Evolutionary conservation across 2,113 vertebrate genomes (phyloP).

Genomic region (Potamarius usumacintae): DNA sequence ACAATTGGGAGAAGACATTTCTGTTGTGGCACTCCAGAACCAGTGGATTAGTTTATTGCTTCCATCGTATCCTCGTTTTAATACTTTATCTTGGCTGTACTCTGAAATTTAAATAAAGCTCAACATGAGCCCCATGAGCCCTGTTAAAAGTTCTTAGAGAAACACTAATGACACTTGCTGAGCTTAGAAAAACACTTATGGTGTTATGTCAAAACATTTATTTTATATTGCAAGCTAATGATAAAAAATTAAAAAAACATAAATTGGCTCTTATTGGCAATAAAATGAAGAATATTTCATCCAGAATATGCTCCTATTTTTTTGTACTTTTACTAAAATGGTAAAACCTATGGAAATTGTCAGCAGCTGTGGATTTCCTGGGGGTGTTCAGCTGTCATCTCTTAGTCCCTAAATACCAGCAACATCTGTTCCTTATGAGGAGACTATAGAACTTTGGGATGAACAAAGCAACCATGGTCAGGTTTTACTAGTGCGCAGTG

Average conservation of each 20-base stretch:
- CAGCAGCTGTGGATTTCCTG: not conserved
- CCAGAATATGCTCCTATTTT: not conserved
- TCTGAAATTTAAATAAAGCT: not conserved
- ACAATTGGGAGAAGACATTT: not conserved
- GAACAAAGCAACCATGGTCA: not conserved
- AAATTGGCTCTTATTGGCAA: not conserved
- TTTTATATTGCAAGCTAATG: not conserved
- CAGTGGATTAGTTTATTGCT: not conserved
- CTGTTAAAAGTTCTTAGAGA: not conserved
- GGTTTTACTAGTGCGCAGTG: not conserved
- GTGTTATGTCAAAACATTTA: not conserved
- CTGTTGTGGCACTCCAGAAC: not conserved
- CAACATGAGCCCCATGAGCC: not conserved
- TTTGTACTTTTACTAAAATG: not conserved
- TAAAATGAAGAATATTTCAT: not conserved
- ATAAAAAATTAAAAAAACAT: not conserved
- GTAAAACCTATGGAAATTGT: not conserved
- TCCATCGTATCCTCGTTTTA: not conserved
- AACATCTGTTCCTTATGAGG: not conserved
- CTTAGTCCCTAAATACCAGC: not conserved
- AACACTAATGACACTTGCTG: too few relatives aligned
- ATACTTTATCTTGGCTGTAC: not conserved
- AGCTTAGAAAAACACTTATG: not conserved
- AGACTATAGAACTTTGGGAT: not conserved
- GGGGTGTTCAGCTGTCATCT: not conserved